phyloP scores from a whole-genome alignment of 2,888 invertebrate species.

The Noctua janthina region DNA sequence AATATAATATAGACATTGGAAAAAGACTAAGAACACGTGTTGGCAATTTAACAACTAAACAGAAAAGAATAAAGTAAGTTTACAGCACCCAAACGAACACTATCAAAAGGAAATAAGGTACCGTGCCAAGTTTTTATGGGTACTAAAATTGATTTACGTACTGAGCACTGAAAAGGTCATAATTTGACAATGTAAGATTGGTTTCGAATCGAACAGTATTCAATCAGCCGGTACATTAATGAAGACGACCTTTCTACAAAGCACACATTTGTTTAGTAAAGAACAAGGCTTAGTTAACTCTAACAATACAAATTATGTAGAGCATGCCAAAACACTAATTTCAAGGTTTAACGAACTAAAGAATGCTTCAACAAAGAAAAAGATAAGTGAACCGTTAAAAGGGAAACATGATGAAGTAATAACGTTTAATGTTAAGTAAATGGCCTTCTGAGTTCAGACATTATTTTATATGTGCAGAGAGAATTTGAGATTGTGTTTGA shows the following conservation, averaged over 20 bases:
- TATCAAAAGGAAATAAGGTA: slow-evolving; percentile 31
- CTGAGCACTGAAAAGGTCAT: slow-evolving; percentile 9
- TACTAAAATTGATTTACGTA: slow-evolving; percentile 39
- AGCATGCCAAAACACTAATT: slow-evolving; percentile 62
- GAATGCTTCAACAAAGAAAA: slow-evolving; percentile 49
- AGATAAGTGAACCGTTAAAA: slow-evolving; percentile 38
- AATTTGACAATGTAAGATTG: slow-evolving; percentile 32
- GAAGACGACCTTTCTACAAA: slow-evolving; percentile 49
- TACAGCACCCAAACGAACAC: slow-evolving; percentile 14
- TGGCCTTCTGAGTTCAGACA: slow-evolving; percentile 30
- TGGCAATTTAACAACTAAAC: slow-evolving; percentile 17
- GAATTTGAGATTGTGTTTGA: not conserved
- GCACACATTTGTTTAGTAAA: slow-evolving; percentile 52
- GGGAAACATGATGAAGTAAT: slow-evolving; percentile 51
- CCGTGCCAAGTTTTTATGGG: slow-evolving; percentile 36
- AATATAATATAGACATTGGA: not conserved
- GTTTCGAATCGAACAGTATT: slow-evolving; percentile 4
- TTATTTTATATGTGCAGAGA: not conserved
- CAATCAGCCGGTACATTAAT: slow-evolving; percentile 27
- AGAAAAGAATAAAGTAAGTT: slow-evolving; percentile 5
- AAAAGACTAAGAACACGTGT: slow-evolving; percentile 6
- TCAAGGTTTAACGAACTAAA: slow-evolving; percentile 55
- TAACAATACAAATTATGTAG: slow-evolving; percentile 66
- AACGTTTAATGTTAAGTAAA: slow-evolving; percentile 11
- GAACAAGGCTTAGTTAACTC: slow-evolving; percentile 52